Evolutionary conservation across 2,888 invertebrate species (phyloP).

Genomic region (Apamea sordens): DNA sequence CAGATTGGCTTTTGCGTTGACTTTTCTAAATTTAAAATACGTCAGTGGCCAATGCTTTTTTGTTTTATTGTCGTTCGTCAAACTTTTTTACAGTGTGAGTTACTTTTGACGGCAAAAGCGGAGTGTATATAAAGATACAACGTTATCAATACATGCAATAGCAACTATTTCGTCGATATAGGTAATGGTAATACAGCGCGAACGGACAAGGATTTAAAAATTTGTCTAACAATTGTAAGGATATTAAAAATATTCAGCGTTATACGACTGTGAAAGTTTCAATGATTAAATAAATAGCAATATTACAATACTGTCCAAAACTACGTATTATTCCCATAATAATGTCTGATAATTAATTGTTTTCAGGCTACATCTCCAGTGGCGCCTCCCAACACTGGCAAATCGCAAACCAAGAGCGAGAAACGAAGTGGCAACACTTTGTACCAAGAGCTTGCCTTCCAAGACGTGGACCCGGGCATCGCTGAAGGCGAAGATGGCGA

Average conservation of each 20-base stretch:
- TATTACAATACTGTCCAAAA: neutral
- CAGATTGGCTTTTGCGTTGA: conserved; percentile 28
- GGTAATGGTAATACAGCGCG: conserved; percentile 2
- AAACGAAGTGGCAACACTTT: conserved; percentile 97
- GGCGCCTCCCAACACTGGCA: conserved; percentile 78
- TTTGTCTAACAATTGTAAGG: neutral
- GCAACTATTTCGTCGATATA: conserved; percentile 14
- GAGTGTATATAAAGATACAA: neutral
- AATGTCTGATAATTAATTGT: neutral
- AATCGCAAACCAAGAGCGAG: conserved; percentile 94
- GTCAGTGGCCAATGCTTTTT: conserved; percentile 17
- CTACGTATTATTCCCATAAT: neutral
- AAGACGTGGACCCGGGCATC: conserved; percentile 95
- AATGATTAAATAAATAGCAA: neutral
- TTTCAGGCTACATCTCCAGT: conserved; percentile 90
- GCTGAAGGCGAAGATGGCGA: conserved; percentile 95
- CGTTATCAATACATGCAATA: conserved; percentile 7
- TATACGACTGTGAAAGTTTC: neutral
- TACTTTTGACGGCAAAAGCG: conserved; percentile 18
- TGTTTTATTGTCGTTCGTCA: neutral
- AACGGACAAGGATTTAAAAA: conserved; percentile 5
- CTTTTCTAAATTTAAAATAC: conserved; percentile 56
- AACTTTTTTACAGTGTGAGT: conserved; percentile 3
- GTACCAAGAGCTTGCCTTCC: conserved; percentile 98
- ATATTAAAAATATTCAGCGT: neutral